phyloP scores from a whole-genome alignment of 2,797 vertebrate genomes.

The Numenius phaeopus region DNA sequence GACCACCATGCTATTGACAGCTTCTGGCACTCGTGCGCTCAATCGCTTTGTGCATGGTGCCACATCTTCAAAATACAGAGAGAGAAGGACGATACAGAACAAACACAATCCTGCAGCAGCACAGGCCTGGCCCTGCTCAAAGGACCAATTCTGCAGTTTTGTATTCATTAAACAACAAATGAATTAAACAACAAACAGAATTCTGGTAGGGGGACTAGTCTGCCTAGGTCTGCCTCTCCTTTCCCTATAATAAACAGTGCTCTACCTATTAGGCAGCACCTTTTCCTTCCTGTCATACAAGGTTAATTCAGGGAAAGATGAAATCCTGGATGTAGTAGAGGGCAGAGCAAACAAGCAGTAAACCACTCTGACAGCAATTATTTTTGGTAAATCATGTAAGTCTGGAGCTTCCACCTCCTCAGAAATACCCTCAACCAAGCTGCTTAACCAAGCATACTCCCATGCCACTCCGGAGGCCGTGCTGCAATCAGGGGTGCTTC shows the following conservation, averaged over 20 bases:
- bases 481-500: not conserved
- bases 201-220: not conserved
- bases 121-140: not conserved
- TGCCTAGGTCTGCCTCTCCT: not conserved
- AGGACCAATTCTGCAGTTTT: not conserved
- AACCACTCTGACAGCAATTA: constrained; percentile 11
- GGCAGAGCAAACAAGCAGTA: constrained; percentile 8
- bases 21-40: not conserved
- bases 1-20: not conserved
- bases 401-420: not conserved
- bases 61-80: not conserved
- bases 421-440: not conserved
- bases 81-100: not conserved
- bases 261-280: not conserved
- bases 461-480: not conserved
- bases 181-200: not conserved
- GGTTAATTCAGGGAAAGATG: not conserved
- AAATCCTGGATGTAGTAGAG: not conserved
- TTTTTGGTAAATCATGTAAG: constrained; percentile 3
- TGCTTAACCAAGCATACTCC: not conserved
- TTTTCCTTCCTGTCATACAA: constrained; percentile 18
- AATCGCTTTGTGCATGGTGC: not conserved
- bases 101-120: not conserved
- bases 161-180: not conserved
- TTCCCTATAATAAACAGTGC: not conserved